Evolutionary conservation across 2,797 vertebrate genomes (phyloP), one percentile per base, ranked within the genome.

Genomic region (Callimico goeldii): DNA sequence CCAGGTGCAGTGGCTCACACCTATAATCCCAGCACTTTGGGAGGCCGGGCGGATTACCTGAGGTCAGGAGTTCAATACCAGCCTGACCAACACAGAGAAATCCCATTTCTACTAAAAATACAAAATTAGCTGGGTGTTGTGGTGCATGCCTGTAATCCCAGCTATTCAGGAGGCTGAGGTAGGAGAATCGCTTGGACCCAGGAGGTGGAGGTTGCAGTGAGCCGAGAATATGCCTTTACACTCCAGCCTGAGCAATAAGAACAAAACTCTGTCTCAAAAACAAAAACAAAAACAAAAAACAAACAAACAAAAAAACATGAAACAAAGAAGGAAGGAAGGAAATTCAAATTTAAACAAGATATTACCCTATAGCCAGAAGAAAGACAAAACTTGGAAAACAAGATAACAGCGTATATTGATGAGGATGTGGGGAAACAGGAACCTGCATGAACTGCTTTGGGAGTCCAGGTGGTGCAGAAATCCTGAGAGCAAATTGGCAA

Each of bases 181-280:
- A 67, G 30, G 7, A 67, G 33, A 67, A n/a, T 67, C 4, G 7
- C 61, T n/a, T 67, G 33, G n/a, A n/a, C 33, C 33, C 61, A 67
- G 61, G 33, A 67, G 61, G 33, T 8, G 17, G 33, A 67, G 15
- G 33, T 17, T n/a, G 61, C 15, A 2, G 33, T 67, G 15, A n/a
- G 15, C 33, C 0, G 0, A 67, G 33, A 67, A n/a, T 8, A 19
- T 8, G 33, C 15, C 61, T n/a, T n/a, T n/a, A 33, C 7, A 67
- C 30, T 67, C 33, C 33, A n/a, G 15, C 15, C 61, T 67, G 33
- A 30, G 61, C 30, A n/a, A 67, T 8, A n/a, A 67, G 33, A 67
- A 8, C 0, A 4, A 67, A 58, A 58, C 10, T 26, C 8, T 5
- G 1, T 28, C 57, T 58, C 10, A 28, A 64, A 7, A 30, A 30